These are phyloP conservation scores for Belonocnema kinseyi DNA, from an alignment of 1,140 invertebrate species.

Conservation along the genomic window DNA sequence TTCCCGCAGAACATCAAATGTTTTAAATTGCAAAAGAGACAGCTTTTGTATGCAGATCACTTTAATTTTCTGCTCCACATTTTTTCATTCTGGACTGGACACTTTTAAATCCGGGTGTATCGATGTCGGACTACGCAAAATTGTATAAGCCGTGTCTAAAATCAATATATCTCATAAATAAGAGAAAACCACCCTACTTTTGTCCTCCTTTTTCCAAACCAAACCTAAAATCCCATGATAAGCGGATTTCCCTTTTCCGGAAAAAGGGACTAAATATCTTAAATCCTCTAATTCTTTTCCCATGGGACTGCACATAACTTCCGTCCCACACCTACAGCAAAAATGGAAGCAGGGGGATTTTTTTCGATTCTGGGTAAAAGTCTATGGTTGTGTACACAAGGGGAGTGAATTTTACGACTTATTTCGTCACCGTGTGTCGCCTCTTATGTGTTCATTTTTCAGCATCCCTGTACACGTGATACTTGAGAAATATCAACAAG, in stretches of 20 bases:
- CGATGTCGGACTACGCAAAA: too few species aligned
- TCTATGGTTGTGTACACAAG: not conserved
- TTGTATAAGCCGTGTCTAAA: slow-evolving; percentile 43
- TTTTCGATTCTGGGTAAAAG: slow-evolving; percentile 24
- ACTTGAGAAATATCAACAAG: slow-evolving; percentile 25
- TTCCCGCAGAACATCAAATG: too few species aligned
- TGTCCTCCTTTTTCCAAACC: not conserved
- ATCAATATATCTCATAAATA: slow-evolving; percentile 46
- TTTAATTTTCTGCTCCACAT: too few species aligned
- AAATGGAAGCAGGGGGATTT: not conserved
- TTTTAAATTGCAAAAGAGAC: too few species aligned
- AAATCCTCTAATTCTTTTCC: slow-evolving; percentile 36
- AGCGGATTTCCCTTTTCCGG: slow-evolving; percentile 51
- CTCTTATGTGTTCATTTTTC: not conserved
- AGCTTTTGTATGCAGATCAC: too few species aligned
- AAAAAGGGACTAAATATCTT: slow-evolving; percentile 13
- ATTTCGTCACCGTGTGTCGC: too few species aligned
- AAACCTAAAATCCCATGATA: slow-evolving; percentile 44
- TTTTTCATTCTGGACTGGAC: too few species aligned
- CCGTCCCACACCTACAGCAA: not conserved
- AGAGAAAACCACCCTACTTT: not conserved
- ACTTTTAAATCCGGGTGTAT: too few species aligned
- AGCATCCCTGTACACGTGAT: slow-evolving; percentile 22
- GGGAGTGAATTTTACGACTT: slow-evolving; percentile 14
- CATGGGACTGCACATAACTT: slow-evolving; percentile 9